A percentile compares a stretch with the other conserved stretches of the same genome.
Conservation (phyloP, 1,140 invertebrate genomes). For the Delia radicum region DNA sequence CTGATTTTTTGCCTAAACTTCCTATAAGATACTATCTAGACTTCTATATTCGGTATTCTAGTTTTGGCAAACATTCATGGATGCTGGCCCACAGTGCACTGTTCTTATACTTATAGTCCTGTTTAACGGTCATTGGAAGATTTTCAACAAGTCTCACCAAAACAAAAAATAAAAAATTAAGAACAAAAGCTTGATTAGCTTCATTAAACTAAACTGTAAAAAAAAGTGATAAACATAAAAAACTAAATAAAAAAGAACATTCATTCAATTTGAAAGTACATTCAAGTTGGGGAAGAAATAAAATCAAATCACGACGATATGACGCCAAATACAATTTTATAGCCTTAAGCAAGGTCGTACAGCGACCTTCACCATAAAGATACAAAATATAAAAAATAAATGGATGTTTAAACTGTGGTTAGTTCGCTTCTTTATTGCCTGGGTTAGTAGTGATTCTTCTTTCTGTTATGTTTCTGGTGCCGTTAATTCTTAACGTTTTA, state of each 20-base stretch:
- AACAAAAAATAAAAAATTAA: no score
- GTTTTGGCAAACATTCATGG: no score
- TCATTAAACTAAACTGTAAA: no score
- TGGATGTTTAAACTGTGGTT: background rate
- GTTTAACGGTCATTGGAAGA: no score
- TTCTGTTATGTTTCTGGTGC: background rate
- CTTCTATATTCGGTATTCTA: no score
- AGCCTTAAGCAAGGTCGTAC: constrained; percentile 53
- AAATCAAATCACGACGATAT: constrained; percentile 44
- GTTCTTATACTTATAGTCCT: no score
- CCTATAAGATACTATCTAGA: no score
- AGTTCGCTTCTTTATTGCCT: no score
- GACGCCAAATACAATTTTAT: constrained; percentile 41
- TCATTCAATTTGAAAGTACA: constrained; percentile 13
- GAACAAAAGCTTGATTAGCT: no score
- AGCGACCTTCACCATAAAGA: constrained; percentile 26
- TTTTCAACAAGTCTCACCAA: no score
- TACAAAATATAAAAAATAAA: background rate
- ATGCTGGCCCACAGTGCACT: no score
- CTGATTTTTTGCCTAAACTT: no score
- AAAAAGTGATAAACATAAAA: background rate
- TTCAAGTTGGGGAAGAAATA: constrained; percentile 36
- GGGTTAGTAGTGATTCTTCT: background rate
- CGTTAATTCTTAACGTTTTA: background rate
- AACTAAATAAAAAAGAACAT: background rate